A percentile compares a stretch with the other conserved stretches of the same genome.
Evolutionary conservation across 2,888 invertebrate genomes (phyloP).

Genomic region (Xestia sexstrigata): DNA sequence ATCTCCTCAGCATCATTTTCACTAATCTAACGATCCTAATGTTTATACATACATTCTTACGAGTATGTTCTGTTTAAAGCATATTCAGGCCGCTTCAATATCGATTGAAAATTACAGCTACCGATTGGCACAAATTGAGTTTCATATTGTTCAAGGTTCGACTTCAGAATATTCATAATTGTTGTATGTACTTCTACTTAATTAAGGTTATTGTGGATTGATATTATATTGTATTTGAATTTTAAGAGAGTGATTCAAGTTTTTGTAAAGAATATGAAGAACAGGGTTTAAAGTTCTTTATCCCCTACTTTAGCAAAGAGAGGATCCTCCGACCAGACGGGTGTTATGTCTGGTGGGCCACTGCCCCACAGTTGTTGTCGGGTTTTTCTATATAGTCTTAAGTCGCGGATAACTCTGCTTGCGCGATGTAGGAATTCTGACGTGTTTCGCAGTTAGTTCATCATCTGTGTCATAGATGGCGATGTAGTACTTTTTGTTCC

Average conservation of each 20-base stretch:
- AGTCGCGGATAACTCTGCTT: too few relatives aligned
- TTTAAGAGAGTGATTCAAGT: conserved; percentile 12
- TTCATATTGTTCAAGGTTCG: conserved; percentile 62
- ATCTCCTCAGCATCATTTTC: conserved; percentile 20
- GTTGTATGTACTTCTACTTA: conserved; percentile 27
- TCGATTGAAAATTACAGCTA: conserved; percentile 44
- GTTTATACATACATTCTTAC: conserved; percentile 5
- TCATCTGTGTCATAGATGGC: too few relatives aligned
- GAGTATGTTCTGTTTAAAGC: conserved; percentile 15
- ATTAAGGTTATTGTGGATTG: conserved; percentile 31
- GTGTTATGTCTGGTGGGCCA: too few relatives aligned
- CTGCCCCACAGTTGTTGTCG: too few relatives aligned
- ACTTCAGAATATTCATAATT: conserved; percentile 47
- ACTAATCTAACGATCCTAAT: conserved; percentile 7
- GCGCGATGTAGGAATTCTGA: too few relatives aligned
- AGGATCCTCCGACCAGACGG: too few relatives aligned
- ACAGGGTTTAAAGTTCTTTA: too few relatives aligned
- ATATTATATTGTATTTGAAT: conserved; percentile 22
- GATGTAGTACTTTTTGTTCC: too few relatives aligned
- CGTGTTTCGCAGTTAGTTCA: too few relatives aligned
- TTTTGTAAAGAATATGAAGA: too few relatives aligned
- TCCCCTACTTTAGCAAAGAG: too few relatives aligned
- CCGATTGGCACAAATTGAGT: conserved; percentile 53
- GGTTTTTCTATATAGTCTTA: too few relatives aligned
- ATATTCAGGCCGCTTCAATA: conserved; percentile 37